phyloP scores from a whole-genome alignment of 1,140 invertebrate species.

The Zaprionus africanus region DNA sequence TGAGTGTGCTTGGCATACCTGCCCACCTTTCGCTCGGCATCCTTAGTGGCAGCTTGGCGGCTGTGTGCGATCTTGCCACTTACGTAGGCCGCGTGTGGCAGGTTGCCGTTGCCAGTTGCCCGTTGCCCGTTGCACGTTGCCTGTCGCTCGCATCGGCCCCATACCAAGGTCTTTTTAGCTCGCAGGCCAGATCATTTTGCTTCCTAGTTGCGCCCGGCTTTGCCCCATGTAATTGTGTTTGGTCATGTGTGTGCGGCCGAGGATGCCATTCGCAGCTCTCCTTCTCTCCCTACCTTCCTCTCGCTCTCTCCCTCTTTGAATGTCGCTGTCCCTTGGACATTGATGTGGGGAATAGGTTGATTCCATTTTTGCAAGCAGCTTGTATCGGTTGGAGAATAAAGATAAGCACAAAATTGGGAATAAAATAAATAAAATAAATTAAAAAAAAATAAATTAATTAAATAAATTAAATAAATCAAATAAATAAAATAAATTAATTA shows the following conservation, averaged over 20 bases:
- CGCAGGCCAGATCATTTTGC: conserved; percentile 78
- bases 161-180: conserved; percentile 75
- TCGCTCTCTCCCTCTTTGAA: conserved; percentile 46
- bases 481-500: too few relatives aligned
- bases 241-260: conserved; percentile 46
- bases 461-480: too few relatives aligned
- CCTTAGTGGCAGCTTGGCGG: conserved; percentile 63
- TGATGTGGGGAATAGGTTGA: conserved; percentile 22
- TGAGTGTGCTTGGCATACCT: conserved; percentile 39
- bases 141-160: conserved; percentile 50
- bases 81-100: conserved; percentile 83
- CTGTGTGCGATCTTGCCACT: conserved; percentile 82
- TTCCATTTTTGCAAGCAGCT: conserved; percentile 10
- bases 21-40: conserved; percentile 80
- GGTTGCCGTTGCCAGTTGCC: conserved; percentile 68
- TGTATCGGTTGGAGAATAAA: conserved; percentile 10
- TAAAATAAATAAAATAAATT: too few relatives aligned
- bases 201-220: conserved; percentile 72
- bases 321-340: conserved; percentile 73
- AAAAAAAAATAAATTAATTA: too few relatives aligned
- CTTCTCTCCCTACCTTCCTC: not conserved
- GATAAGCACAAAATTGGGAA: not conserved
- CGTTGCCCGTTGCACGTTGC: conserved; percentile 75
- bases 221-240: conserved; percentile 60
- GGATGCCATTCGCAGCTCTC: conserved; percentile 27